These are phyloP conservation scores for Telenomus remus DNA, from an alignment of 1,140 invertebrate species.

Conservation along the genomic window DNA sequence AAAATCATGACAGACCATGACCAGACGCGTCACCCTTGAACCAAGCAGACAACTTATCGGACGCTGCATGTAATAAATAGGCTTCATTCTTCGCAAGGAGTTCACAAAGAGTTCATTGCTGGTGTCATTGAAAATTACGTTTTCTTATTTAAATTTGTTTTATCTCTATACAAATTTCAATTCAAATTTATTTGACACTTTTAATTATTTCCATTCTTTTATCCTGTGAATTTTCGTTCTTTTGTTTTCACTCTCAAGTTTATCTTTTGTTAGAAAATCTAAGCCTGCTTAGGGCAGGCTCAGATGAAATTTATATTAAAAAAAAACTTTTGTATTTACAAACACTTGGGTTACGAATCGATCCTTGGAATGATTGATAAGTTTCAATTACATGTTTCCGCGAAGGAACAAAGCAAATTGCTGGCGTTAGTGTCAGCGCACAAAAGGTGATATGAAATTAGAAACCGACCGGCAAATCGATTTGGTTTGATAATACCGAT, in stretches of 20 bases:
- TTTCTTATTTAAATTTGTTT: constrained; percentile 11
- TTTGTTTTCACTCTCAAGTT: no score
- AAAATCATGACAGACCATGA: constrained; percentile 59
- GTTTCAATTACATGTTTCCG: background rate
- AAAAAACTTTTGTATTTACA: no score
- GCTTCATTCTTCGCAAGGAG: constrained; percentile 37
- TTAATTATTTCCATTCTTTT: background rate
- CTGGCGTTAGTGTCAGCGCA: constrained; percentile 35
- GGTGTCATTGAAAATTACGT: constrained; percentile 23
- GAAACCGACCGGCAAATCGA: constrained; percentile 50
- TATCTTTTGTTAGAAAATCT: no score
- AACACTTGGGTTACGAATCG: no score
- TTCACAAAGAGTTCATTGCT: constrained; percentile 43
- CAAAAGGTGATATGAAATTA: constrained; percentile 62
- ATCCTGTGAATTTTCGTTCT: no score
- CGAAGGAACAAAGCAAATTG: constrained; percentile 3
- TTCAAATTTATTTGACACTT: background rate
- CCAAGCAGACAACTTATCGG: constrained; percentile 45
- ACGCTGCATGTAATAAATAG: constrained; percentile 23
- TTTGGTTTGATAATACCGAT: constrained; percentile 62
- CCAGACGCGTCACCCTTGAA: constrained; percentile 56
- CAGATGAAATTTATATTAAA: no score
- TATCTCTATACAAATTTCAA: background rate
- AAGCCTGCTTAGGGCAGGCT: no score
- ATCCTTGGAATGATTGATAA: background rate